These are phyloP conservation scores for Anseranas semipalmata DNA, from an alignment of 2,113 vertebrate species.

Conservation along the genomic window DNA sequence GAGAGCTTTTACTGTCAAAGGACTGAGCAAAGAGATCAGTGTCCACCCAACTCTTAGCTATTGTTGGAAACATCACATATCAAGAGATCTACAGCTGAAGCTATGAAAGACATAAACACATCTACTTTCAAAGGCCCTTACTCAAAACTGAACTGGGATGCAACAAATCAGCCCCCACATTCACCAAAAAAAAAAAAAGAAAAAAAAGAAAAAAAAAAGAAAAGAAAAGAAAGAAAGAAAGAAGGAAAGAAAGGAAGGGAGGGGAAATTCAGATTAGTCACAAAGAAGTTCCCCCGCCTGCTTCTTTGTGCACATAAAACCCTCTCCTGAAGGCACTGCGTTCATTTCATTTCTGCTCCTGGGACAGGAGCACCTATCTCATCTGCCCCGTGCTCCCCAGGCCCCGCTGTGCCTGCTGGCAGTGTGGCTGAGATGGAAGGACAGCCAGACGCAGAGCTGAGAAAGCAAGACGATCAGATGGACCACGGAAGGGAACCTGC, in stretches of 20 bases:
- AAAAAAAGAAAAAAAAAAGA: background rate
- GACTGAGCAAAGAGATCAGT: background rate
- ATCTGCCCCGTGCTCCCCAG: background rate
- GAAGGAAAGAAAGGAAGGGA: slow-evolving; percentile 71
- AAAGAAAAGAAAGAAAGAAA: background rate
- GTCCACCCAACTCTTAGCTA: background rate
- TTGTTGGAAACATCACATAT: background rate
- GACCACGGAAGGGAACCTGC: background rate
- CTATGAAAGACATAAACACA: slow-evolving; percentile 53
- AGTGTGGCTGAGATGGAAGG: background rate
- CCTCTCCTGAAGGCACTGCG: slow-evolving; percentile 49
- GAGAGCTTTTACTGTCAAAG: background rate
- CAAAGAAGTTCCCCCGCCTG: slow-evolving; percentile 84
- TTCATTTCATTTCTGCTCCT: slow-evolving; percentile 54
- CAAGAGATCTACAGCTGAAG: background rate
- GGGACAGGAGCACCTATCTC: background rate
- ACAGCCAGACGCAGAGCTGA: rapidly evolving
- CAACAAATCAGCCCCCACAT: slow-evolving; percentile 78
- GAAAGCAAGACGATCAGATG: slow-evolving; percentile 2
- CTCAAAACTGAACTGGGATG: slow-evolving; percentile 81
- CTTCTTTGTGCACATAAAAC: slow-evolving; percentile 68
- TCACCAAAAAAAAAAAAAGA: slow-evolving; percentile 7
- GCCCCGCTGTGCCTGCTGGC: background rate
- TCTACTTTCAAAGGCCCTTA: slow-evolving; percentile 45
- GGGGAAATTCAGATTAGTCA: slow-evolving; percentile 84